phyloP scores from a whole-genome alignment of 1,140 invertebrate genomes.

The Lasaia peninsularis region DNA sequence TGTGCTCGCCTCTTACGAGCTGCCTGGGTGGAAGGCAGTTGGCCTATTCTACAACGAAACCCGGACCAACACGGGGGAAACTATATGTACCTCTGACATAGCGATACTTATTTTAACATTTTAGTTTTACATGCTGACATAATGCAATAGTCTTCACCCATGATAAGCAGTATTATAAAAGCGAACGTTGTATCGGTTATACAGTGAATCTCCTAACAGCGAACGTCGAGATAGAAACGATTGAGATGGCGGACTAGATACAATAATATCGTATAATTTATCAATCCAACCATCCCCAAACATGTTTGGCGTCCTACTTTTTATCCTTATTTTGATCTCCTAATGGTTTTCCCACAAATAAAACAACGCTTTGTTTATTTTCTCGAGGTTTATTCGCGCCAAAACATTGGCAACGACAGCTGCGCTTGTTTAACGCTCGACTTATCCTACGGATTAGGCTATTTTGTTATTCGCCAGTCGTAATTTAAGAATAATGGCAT shows the following conservation, averaged over 20 bases:
- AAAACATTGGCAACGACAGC: conserved; percentile 50
- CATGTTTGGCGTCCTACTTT: conserved; percentile 31
- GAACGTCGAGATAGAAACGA: too few species aligned
- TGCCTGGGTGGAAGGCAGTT: too few species aligned
- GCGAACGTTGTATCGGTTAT: too few species aligned
- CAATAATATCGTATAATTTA: conserved; percentile 12
- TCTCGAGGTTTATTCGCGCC: conserved; percentile 46
- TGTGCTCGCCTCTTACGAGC: too few species aligned
- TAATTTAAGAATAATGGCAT: conserved; percentile 1
- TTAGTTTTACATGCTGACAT: too few species aligned
- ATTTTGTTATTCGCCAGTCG: background rate
- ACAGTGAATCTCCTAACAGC: too few species aligned
- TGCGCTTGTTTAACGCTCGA: conserved; percentile 51
- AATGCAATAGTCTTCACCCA: too few species aligned
- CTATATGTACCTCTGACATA: too few species aligned
- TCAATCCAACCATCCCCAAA: conserved; percentile 18
- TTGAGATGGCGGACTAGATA: background rate
- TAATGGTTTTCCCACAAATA: conserved; percentile 62
- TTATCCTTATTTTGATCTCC: conserved; percentile 56
- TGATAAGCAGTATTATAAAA: too few species aligned
- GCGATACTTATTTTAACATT: too few species aligned
- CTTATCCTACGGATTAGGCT: conserved; percentile 27
- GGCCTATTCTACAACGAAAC: too few species aligned
- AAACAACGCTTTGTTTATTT: conserved; percentile 59
- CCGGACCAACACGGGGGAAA: too few species aligned